Base-by-base conservation (phyloP, 2,888 invertebrate genomes). In the Drosophila planitibia region DNA sequence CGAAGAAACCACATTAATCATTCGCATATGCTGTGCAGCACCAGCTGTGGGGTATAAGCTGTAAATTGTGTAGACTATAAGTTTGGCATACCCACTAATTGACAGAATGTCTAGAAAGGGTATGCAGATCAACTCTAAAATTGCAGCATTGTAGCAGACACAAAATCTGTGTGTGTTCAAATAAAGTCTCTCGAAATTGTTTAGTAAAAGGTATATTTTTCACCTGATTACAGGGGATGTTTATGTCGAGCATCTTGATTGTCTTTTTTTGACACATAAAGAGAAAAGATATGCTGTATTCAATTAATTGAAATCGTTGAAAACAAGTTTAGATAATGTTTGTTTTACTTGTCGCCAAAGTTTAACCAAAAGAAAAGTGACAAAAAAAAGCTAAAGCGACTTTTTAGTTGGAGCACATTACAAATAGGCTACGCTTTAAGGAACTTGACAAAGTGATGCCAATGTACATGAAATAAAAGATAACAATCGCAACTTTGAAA, bases 261-360 rank as follows among this genome's bases (percentile, higher is more conserved):
- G 41, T 64, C 57, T 75, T 74, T 33, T 74, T 55, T 74, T 70
- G 59, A 49, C 74, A 71, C 70, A 79, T 60, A 76, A 74, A 71
- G 66, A 39, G 47, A 52, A 66, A 68, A 53, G 67, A 70, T 71
- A 72, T 73, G 76, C 61, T 70, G 69, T 75, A 81, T 81, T 88
- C 74, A 85, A 79, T 89, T 89, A 89, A 89, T 89, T 83, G 82
- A 89, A 88, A 85, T 75, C 81, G 81, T 83, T 83, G 75, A 67
- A 76, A 85, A 83, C 81, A 85, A 73, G 71, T 74, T 74, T 55
- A 82, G 82, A 78, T 78, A 65, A 77, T 76, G 71, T 77, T 84
- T 76, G 70, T 61, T 76, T 72, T 64, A 74, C 82, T 74, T 81
- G 71, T 72, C 60, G 66, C 52, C 60, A 60, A 60, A 32, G 32